A percentile compares a stretch with the other conserved stretches of the same genome.
Conservation (phyloP, 2,113 vertebrate genomes). For the Dromaius novaehollandiae region DNA sequence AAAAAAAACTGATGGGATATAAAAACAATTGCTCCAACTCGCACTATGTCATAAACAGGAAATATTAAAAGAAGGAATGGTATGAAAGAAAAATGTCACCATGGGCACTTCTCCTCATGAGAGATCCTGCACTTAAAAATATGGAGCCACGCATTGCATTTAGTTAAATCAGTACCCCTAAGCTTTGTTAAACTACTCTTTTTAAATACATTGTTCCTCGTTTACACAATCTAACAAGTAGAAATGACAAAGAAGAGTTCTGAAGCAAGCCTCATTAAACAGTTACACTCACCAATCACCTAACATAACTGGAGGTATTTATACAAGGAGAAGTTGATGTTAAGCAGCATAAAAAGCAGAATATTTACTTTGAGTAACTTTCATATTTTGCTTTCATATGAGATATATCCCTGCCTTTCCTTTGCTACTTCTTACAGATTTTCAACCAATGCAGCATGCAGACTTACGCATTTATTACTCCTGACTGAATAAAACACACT, state of each 20-base stretch:
- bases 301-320: neutral
- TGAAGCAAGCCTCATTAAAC: neutral
- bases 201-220: neutral
- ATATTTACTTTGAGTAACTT: neutral
- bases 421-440: neutral
- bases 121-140: neutral
- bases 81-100: neutral
- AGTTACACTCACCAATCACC: neutral
- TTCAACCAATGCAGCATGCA: neutral
- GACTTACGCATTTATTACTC: neutral
- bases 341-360: neutral
- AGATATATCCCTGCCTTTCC: neutral
- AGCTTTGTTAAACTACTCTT: neutral
- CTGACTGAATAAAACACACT: neutral
- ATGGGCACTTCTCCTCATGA: neutral
- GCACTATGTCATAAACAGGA: neutral
- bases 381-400: neutral
- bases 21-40: neutral
- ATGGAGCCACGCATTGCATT: neutral
- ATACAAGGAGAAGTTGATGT: neutral
- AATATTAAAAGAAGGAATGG: neutral
- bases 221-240: neutral
- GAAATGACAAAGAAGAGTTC: neutral
- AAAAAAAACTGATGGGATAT: neutral
- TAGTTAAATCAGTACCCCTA: neutral